Conservation (phyloP, 2,113 vertebrate species). For the Eleginops maclovinus region DNA sequence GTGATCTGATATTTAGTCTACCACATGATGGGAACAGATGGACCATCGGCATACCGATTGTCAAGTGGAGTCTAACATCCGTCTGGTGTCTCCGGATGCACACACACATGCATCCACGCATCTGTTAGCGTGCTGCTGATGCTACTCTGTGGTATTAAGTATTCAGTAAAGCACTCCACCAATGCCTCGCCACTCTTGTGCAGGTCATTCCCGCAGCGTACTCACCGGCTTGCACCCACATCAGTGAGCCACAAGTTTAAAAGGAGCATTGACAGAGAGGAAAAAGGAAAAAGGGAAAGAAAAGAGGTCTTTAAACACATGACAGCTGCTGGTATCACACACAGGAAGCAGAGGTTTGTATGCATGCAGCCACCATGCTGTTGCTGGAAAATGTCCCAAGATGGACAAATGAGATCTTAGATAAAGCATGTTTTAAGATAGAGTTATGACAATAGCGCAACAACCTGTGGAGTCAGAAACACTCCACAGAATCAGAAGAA, state of each 20-base stretch:
- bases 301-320: conserved; percentile 33
- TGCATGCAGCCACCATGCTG: conserved; percentile 3
- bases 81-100: not conserved
- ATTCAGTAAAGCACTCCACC: conserved; percentile 15
- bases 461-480: not conserved
- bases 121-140: not conserved
- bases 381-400: not conserved
- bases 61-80: not conserved
- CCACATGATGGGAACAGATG: not conserved
- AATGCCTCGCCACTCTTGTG: conserved; percentile 64
- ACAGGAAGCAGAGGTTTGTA: not conserved
- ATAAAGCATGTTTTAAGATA: not conserved
- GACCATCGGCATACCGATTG: not conserved
- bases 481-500: not conserved
- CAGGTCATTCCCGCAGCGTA: conserved; percentile 65
- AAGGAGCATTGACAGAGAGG: conserved; percentile 24
- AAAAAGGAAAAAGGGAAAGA: conserved; percentile 6
- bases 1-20: not conserved
- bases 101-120: not conserved
- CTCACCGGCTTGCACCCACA: conserved; percentile 82
- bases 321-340: not conserved
- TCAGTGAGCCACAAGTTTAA: conserved; percentile 56
- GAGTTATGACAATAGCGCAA: not conserved
- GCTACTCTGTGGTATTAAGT: not conserved
- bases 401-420: too few species aligned